phyloP scores from a whole-genome alignment of 2,113 vertebrate genomes.

The Lepidothrix coronata region DNA sequence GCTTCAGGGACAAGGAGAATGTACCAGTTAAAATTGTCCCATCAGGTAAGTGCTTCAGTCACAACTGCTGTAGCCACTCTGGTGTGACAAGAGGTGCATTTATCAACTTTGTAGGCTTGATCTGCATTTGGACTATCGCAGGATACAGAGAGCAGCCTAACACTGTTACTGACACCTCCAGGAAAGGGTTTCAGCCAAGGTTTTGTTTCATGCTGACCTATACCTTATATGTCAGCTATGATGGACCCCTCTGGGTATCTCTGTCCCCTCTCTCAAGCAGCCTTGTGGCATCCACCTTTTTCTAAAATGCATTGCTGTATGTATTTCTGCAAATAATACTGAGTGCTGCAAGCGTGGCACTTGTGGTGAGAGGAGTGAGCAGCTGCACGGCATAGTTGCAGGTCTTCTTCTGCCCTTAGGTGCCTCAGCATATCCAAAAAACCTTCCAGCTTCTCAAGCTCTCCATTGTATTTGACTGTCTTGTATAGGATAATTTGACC shows the following conservation, averaged over 20 bases:
- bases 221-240: not conserved
- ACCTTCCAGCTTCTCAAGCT: not conserved
- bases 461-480: not conserved
- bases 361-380: not conserved
- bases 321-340: not conserved
- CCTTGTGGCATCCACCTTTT: not conserved
- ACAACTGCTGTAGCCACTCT: not conserved
- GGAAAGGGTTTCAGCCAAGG: not conserved
- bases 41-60: constrained; percentile 33
- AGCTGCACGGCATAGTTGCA: not conserved
- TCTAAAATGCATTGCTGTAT: not conserved
- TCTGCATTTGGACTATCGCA: not conserved
- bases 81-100: not conserved
- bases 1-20: not conserved
- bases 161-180: not conserved
- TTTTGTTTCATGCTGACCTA: not conserved
- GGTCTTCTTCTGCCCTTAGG: not conserved
- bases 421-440: not conserved
- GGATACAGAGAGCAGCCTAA: not conserved
- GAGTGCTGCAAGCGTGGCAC: not conserved
- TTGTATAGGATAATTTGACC: not conserved
- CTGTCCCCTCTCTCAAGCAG: not conserved
- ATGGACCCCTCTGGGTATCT: not conserved
- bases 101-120: not conserved
- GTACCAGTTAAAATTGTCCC: not conserved